Conservation (phyloP, 1,140 invertebrate species). For the Euglossa dilemma region DNA sequence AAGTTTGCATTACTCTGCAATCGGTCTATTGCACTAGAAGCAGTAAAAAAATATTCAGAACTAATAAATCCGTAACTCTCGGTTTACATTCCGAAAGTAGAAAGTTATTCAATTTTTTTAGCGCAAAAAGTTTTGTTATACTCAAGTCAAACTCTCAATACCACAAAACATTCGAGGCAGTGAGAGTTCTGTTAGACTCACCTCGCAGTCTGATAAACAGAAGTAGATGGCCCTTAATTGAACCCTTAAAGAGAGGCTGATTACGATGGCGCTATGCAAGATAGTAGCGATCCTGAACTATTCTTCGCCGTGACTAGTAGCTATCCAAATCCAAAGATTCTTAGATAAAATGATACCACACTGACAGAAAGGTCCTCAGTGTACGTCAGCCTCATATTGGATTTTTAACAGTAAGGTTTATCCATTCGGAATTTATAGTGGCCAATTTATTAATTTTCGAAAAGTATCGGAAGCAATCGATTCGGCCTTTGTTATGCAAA, state of each 20-base stretch:
- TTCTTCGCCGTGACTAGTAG: constrained; percentile 21
- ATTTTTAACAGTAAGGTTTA: not conserved
- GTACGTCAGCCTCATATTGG: not conserved
- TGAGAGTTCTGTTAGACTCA: constrained; percentile 33
- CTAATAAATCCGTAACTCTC: too few species aligned
- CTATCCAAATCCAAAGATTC: constrained; percentile 51
- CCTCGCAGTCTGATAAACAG: constrained; percentile 49
- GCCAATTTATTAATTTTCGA: not conserved
- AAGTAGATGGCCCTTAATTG: constrained; percentile 45
- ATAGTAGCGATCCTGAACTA: not conserved
- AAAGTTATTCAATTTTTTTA: not conserved
- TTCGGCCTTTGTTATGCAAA: not conserved
- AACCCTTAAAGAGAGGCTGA: constrained; percentile 2
- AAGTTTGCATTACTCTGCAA: too few species aligned
- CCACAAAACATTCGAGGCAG: too few species aligned
- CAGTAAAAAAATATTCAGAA: too few species aligned
- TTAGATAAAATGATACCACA: constrained; percentile 50
- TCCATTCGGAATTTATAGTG: not conserved
- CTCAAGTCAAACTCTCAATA: too few species aligned
- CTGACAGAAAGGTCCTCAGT: constrained; percentile 48
- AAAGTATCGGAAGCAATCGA: not conserved
- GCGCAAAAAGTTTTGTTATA: not conserved
- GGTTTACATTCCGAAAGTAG: too few species aligned
- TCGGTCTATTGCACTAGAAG: too few species aligned
- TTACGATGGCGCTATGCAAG: constrained; percentile 25